Conservation (phyloP, 2,797 vertebrate genomes). For the Pristis pectinata region DNA sequence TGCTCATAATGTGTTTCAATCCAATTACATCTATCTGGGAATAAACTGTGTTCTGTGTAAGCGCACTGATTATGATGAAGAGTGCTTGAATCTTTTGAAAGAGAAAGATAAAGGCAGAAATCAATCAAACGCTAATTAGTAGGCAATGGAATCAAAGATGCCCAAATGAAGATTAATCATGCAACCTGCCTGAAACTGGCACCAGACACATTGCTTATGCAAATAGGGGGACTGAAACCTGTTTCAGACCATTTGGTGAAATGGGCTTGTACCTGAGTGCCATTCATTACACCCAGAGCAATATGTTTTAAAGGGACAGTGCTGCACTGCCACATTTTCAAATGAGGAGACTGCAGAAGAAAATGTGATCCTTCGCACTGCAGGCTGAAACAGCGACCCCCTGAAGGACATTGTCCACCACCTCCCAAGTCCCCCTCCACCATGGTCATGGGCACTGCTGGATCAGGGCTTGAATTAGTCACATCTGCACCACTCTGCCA, state of each 20-base stretch:
- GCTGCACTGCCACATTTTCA: not conserved
- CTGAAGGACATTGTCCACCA: fast-evolving
- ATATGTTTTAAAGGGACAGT: not conserved
- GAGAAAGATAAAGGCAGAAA: not conserved
- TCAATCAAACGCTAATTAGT: not conserved
- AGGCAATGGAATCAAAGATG: not conserved
- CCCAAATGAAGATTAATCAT: not conserved
- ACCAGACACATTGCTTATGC: not conserved
- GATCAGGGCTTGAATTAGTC: not conserved
- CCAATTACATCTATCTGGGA: not conserved
- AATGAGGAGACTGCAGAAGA: not conserved
- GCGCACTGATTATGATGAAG: not conserved
- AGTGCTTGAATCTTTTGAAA: not conserved
- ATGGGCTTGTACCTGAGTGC: not conserved
- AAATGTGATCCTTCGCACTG: not conserved
- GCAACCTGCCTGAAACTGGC: not conserved
- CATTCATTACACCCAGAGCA: not conserved
- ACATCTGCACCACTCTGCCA: not conserved
- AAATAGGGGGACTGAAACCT: not conserved
- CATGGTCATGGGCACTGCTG: not conserved
- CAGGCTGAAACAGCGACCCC: too few species aligned
- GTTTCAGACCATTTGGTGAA: not conserved
- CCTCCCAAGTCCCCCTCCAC: not conserved
- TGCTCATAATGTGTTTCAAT: not conserved
- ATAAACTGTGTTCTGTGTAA: not conserved